Base-by-base conservation (phyloP, 2,888 invertebrate species). In the Portevinia maculata region DNA sequence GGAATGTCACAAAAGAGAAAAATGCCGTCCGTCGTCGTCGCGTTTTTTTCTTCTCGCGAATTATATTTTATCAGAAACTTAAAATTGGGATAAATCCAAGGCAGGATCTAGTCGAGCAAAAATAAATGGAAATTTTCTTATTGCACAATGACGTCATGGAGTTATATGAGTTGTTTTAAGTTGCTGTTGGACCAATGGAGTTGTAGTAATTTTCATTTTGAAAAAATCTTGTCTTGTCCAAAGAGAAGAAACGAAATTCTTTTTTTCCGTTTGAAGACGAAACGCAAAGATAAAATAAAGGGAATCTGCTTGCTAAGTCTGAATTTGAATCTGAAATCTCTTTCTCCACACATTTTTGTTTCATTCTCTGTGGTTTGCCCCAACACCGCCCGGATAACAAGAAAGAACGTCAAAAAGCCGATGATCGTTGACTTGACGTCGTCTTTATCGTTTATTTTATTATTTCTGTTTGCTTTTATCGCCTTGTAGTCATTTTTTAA, bases 351-450 rank as follows among this genome's bases (percentile, higher is more conserved):
- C 39, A 41, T 34, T n/a, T 70, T 53, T 60, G 32, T 71, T 62
- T 57, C 55, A 50, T 76, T 83, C 37, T 78, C 60, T 83, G 83
- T 78, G 78, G 83, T 83, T 78, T 83, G 53, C 21, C 34, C 75
- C 62, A 48, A 78, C 53, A 83, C 71, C 83, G 65, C 71, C 78
- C 78, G 83, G 71, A 78, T 83, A 70, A 81, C 64, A 69, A 64
- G 60, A 71, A 78, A 76, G 78, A 83, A 83, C 83, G 83, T 83
- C 83, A 83, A 83, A 83, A 83, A 71, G 83, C 83, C 78, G 78
- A 81, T 76, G 81, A 83, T 83, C 83, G 78, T 78, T 78, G 71
- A 75, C 75, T 78, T 78, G 71, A 75, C 75, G 75, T 59, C 28
- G 73, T 53, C 62, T 41, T 74, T 46, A 32, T 69, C 34, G 34